A percentile compares a stretch with the other conserved stretches of the same genome.
These are phyloP conservation scores for Serinus canaria DNA, from an alignment of 2,113 vertebrate species.

Conservation along the genomic window DNA sequence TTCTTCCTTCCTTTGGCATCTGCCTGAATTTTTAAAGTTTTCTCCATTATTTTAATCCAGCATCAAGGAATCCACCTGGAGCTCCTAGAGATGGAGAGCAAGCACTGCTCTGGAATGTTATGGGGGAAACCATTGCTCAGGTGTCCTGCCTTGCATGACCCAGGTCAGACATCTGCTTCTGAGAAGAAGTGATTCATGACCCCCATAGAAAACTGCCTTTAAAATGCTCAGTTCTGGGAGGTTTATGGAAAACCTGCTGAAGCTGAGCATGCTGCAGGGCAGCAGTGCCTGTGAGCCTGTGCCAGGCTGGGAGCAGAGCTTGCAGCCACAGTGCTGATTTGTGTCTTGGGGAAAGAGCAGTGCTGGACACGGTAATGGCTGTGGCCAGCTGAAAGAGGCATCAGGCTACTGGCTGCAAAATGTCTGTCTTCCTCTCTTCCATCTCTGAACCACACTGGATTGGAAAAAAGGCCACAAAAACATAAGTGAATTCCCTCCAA, in stretches of 20 bases:
- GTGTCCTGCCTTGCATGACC: background rate
- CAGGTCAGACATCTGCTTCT: accelerated
- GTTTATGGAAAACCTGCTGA: background rate
- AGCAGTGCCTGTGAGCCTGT: background rate
- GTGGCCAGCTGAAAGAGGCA: background rate
- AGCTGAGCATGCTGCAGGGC: background rate
- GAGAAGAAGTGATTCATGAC: background rate
- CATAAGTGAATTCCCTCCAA: accelerated
- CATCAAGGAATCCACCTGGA: background rate
- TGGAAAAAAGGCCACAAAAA: background rate
- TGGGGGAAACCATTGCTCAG: background rate
- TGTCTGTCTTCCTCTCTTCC: background rate
- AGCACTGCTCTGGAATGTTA: accelerated
- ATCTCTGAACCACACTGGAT: background rate
- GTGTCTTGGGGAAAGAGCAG: background rate
- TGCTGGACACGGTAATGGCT: background rate
- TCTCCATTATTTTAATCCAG: background rate
- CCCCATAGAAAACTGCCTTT: background rate
- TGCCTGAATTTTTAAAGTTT: background rate
- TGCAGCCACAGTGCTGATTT: accelerated
- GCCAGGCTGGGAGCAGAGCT: background rate
- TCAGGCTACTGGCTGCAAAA: background rate
- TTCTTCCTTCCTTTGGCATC: background rate
- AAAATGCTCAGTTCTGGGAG: background rate
- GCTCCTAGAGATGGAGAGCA: background rate